Percentiles rank a stretch among this genome's conserved stretches.
phyloP scores from a whole-genome alignment of 2,113 vertebrate species.

The Dermatemys mawii region DNA sequence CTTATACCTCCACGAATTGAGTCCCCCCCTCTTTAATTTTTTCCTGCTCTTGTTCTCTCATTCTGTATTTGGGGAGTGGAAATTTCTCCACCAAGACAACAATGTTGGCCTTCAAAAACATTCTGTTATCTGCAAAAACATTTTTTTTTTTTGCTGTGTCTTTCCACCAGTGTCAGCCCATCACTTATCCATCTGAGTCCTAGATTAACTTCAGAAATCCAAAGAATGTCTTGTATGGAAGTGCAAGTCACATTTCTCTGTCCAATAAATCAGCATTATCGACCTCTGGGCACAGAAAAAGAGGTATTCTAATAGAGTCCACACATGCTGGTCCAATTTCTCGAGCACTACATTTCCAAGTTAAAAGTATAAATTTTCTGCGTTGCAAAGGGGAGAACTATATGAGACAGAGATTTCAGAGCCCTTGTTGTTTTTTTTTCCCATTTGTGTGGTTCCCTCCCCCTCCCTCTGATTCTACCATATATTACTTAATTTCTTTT shows the following conservation, averaged over 20 bases:
- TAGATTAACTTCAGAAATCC: conserved; percentile 67
- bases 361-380: conserved; percentile 56
- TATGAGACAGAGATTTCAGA: conserved; percentile 43
- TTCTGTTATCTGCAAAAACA: conserved; percentile 59
- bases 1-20: neutral
- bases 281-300: conserved; percentile 59
- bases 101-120: conserved; percentile 57
- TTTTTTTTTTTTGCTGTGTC: neutral
- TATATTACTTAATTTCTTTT: conserved; percentile 57
- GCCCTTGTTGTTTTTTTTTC: conserved; percentile 40
- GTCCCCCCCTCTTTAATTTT: neutral
- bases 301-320: conserved; percentile 52
- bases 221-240: conserved; percentile 48
- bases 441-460: conserved; percentile 22
- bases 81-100: conserved; percentile 39
- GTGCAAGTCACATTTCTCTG: conserved; percentile 50
- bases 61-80: conserved; percentile 41
- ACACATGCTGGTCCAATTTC: conserved; percentile 47
- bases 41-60: conserved; percentile 24
- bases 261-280: conserved; percentile 60
- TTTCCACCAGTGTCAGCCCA: conserved; percentile 24
- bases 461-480: neutral
- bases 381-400: conserved; percentile 16
- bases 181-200: conserved; percentile 52
- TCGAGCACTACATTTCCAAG: conserved; percentile 42